phyloP scores from a whole-genome alignment of 2,797 vertebrate species.

The Melanotaenia parkinsoni region DNA sequence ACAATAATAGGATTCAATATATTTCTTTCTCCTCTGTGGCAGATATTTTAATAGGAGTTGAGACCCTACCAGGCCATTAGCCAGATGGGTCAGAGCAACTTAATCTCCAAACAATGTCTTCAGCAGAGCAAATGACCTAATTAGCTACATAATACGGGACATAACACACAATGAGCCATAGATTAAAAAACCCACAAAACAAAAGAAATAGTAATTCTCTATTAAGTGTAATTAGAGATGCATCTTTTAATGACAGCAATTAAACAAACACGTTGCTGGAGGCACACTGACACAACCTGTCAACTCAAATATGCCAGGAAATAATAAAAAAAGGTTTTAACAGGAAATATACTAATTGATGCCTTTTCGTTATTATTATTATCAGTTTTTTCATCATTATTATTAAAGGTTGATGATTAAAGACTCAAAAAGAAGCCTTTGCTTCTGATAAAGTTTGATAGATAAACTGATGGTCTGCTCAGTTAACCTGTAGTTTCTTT shows the following conservation, averaged over 20 bases:
- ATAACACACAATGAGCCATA: constrained; percentile 52
- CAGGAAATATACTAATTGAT: constrained; percentile 14
- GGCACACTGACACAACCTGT: constrained; percentile 38
- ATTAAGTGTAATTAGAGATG: constrained; percentile 56
- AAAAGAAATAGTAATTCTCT: constrained; percentile 46
- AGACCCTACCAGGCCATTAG: constrained; percentile 84
- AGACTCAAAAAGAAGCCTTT: constrained; percentile 46
- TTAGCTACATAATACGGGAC: constrained; percentile 81
- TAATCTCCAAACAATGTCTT: constrained; percentile 83
- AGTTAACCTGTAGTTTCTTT: constrained; percentile 51
- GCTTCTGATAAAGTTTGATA: constrained; percentile 24
- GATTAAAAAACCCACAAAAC: constrained; percentile 33
- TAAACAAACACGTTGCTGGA: constrained; percentile 25
- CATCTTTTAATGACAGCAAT: constrained; percentile 40
- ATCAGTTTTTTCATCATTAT: constrained; percentile 7
- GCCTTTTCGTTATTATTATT: neutral
- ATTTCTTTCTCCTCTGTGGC: constrained; percentile 83
- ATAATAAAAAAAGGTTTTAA: constrained; percentile 27
- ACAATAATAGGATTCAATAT: constrained; percentile 86
- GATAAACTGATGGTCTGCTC: constrained; percentile 41
- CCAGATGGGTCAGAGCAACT: constrained; percentile 83
- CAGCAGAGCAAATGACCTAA: constrained; percentile 83
- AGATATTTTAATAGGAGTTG: constrained; percentile 84
- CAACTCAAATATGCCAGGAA: constrained; percentile 27
- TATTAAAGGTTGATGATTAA: constrained; percentile 43